phyloP scores from a whole-genome alignment of 2,888 invertebrate species.

The Ctena decussata region DNA sequence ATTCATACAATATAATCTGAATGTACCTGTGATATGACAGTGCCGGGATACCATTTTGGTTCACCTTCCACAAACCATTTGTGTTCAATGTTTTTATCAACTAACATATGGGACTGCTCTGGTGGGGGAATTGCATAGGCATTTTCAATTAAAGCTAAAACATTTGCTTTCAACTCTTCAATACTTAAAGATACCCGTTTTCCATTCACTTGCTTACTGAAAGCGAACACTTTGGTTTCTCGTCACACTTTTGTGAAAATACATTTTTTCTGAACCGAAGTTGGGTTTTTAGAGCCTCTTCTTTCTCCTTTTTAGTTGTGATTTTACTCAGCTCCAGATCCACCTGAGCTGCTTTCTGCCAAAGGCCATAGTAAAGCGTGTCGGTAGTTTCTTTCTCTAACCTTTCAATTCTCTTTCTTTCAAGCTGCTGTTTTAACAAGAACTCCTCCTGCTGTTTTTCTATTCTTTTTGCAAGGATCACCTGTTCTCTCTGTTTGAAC shows the following conservation, averaged over 20 bases:
- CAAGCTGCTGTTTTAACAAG: conserved; percentile 1
- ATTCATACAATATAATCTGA: too few species aligned
- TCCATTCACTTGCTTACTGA: not conserved
- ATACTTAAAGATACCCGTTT: not conserved
- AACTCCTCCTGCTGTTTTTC: conserved; percentile 34
- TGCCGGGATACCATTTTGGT: conserved; percentile 21
- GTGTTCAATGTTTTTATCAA: conserved; percentile 16
- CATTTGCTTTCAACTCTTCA: conserved; percentile 23
- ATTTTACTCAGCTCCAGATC: not conserved
- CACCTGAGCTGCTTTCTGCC: conserved; percentile 20
- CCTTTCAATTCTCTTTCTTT: conserved; percentile 23
- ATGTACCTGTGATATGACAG: conserved; percentile 35
- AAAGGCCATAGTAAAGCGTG: conserved; percentile 30
- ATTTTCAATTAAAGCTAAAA: conserved; percentile 1
- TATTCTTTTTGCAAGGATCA: not conserved
- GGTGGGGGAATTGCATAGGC: not conserved
- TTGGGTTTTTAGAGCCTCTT: conserved; percentile 26
- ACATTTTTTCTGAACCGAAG: conserved; percentile 35
- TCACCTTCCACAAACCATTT: conserved; percentile 16
- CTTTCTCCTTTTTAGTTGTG: conserved; percentile 10
- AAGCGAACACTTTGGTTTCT: not conserved
- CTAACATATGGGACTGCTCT: not conserved
- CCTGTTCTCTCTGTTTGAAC: conserved; percentile 16
- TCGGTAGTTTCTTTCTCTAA: conserved; percentile 23
- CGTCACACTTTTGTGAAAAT: conserved; percentile 31